Base-by-base conservation (phyloP, 2,797 vertebrate genomes). In the Streptopelia turtur region DNA sequence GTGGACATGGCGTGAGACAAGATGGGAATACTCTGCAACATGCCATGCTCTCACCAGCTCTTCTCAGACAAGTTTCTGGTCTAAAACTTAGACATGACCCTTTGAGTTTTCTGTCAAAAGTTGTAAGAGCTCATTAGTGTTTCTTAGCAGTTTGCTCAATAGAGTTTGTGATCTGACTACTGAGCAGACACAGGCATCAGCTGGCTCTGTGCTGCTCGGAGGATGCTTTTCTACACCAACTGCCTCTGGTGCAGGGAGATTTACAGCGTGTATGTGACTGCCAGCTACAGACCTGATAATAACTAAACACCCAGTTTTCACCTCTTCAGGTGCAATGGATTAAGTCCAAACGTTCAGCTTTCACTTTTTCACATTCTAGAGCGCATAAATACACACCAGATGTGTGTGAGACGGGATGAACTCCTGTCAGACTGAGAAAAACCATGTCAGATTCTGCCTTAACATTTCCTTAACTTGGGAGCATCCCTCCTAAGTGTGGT, bases 281-380 rank as follows among this genome's bases (percentile, higher is more conserved):
- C 88, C 88, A 95, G 65, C 79, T 79, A 91, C 75, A 94, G 88
- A 80, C 66, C 56, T 13, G 81, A 74, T 84, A 95, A 96, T 92
- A 79, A 10, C 87, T 72, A 64, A 94, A 95, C 91, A 96, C 83
- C 61, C 35, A 92, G 87, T 97, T 96, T 92, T 95, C 95, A 96
- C 86, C 88, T 96, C 93, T 91, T 91, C 77, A 93, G 90, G 77
- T 77, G 56, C 86, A 93, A 72, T 56, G 45, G 53, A 37, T 75
- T 71, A 89, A 83, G 35, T 75, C 90, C 41, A 4, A 72, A 74
- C 75, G 59, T 71, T 92, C 57, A 61, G 16, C 55, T 94, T 87
- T 89, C 81, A 79, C 76, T 93, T 92, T 80, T 86, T 64, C 74
- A 43, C 66, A 52, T 87, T 75, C 60, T 77, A 31, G 57, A 89